Percentiles rank a stretch among this genome's conserved stretches.
Evolutionary conservation across 2,113 vertebrate species (phyloP).

Genomic region (Pionites leucogaster): DNA sequence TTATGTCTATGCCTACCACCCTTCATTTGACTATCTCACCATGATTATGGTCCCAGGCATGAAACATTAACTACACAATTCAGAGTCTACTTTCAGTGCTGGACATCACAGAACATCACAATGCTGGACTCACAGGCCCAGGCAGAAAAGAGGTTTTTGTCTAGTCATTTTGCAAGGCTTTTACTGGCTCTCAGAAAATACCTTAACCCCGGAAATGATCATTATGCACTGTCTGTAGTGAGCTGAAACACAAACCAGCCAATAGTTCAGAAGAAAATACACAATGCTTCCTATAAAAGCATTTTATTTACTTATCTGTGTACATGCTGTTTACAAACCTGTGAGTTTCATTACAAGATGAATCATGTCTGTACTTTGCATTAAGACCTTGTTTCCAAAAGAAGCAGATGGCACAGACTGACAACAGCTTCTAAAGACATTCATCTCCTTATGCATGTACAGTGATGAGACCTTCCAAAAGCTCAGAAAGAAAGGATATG

Average conservation of each 20-base stretch:
- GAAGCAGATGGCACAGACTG: slow-evolving; percentile 56
- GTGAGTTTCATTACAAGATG: slow-evolving; percentile 32
- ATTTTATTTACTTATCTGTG: slow-evolving; percentile 49
- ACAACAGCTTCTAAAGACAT: not conserved
- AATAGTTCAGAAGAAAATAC: not conserved
- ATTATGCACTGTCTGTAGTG: not conserved
- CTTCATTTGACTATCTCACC: not conserved
- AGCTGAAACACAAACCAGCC: not conserved
- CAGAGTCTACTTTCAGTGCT: not conserved
- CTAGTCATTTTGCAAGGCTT: not conserved
- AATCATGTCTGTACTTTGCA: slow-evolving; percentile 20
- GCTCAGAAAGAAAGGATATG: not conserved
- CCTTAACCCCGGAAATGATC: not conserved
- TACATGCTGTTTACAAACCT: slow-evolving; percentile 57
- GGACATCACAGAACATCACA: not conserved
- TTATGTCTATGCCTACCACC: not conserved
- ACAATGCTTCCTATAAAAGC: slow-evolving; percentile 30
- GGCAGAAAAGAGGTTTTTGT: not conserved
- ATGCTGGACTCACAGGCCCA: not conserved
- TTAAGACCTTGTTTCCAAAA: slow-evolving; percentile 39
- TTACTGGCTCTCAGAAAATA: not conserved
- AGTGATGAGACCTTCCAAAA: not conserved
- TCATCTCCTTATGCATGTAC: not conserved
- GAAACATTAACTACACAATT: not conserved
- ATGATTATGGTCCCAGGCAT: not conserved